Base-by-base conservation (phyloP, 2,888 invertebrate genomes). In the Rhagonycha lutea region DNA sequence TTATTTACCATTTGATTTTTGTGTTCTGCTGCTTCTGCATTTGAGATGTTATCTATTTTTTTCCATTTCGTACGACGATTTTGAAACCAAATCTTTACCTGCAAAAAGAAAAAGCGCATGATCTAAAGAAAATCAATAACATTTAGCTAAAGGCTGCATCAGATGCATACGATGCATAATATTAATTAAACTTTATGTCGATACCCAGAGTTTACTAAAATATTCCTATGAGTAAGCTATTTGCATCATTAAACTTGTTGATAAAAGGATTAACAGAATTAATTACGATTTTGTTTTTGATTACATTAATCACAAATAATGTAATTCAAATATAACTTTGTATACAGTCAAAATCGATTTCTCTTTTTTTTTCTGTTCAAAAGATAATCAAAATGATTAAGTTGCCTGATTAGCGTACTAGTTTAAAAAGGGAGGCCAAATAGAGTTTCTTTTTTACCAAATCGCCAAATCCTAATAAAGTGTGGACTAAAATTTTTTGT, bases 1-100 rank as follows among this genome's bases (percentile, higher is more conserved):
- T 85, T 84, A 68, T 84, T 84, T 29, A 83, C 81, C 14, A 83
- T 79, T 80, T 89, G 89, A 80, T 89, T 92, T 85, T 95, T 95
- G 85, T 95, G 92, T 85, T 96, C 96, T 0, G 96, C 95, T 2
- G 95, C 95, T 87, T 97, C 96, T 14, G 96, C 94, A 86, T 95
- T 96, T 77, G 94, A 92, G 73, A 97, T 94, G 89, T 96, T 96
- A 88, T 97, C 97, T 87, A 96, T 96, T 87, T 97, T 97, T 89
- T 97, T 98, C 93, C 94, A 94, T 84, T 94, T 94, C 23, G 93
- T 94, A 74, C 94, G 89, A 87, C 97, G 91, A 86, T 96, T 96
- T 89, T 96, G 96, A 87, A 96, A 96, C 96, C 96, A 96, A 81
- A 96, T 96, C 89, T 96, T 96, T 83, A 96, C 95, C 95, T 96